These are phyloP conservation scores for Sapajus apella DNA, from an alignment of 2,113 vertebrate species.

Conservation along the genomic window DNA sequence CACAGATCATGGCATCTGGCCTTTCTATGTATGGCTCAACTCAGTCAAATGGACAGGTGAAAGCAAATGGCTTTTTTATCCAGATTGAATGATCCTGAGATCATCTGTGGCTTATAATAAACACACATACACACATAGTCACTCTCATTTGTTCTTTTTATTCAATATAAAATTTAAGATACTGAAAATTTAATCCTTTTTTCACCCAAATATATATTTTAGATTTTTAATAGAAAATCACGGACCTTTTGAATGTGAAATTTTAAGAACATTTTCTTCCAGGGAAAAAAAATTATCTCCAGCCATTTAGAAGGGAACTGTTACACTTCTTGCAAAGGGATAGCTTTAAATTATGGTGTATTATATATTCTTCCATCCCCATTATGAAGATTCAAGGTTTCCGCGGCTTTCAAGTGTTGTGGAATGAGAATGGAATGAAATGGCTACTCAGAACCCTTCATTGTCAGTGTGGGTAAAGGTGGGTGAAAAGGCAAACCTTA, in stretches of 20 bases:
- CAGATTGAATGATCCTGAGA: neutral
- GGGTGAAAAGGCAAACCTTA: neutral
- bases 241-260: neutral
- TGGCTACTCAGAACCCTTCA: neutral
- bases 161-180: conserved; percentile 8
- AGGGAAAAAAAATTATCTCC: neutral
- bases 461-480: neutral
- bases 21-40: neutral
- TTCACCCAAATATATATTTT: neutral
- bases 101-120: neutral
- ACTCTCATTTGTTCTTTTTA: neutral
- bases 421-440: neutral
- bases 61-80: neutral
- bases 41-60: too few relatives aligned
- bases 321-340: neutral
- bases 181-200: neutral
- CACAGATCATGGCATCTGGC: rapidly evolving
- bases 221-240: conserved; percentile 22
- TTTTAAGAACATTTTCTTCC: neutral
- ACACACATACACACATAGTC: neutral
- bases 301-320: neutral
- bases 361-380: too few relatives aligned
- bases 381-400: neutral
- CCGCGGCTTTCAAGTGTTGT: neutral
- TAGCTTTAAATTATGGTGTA: neutral